phyloP scores from a whole-genome alignment of 2,113 vertebrate species.

The Eulemur macaco region DNA sequence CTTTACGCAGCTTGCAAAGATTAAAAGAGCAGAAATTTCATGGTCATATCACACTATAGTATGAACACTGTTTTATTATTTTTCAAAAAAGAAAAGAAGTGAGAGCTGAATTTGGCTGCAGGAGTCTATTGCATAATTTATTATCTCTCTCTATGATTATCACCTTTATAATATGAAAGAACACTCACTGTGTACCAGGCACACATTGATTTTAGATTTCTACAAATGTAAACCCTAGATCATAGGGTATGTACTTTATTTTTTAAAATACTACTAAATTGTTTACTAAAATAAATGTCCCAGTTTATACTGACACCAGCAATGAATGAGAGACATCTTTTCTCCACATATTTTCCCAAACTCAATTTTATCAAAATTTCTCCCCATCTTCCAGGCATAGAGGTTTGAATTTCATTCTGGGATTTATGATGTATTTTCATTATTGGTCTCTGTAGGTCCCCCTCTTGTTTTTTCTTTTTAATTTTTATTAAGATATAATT shows the following conservation, averaged over 20 bases:
- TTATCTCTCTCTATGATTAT: not conserved
- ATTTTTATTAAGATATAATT: not conserved
- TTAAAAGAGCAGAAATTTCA: conserved; percentile 24
- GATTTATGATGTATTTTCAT: not conserved
- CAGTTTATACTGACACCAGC: not conserved
- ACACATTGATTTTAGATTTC: conserved; percentile 4
- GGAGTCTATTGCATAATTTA: conserved; percentile 60
- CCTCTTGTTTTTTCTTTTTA: not conserved
- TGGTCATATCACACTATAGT: not conserved
- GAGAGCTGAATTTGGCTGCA: conserved; percentile 43
- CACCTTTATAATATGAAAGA: conserved; percentile 45
- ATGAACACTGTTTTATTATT: conserved; percentile 3
- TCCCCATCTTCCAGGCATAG: not conserved
- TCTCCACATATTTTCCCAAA: not conserved
- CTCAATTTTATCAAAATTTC: not conserved
- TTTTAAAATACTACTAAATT: not conserved
- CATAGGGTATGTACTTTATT: not conserved
- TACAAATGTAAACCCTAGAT: conserved; percentile 7
- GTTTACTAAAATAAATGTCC: not conserved
- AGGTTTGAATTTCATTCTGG: not conserved
- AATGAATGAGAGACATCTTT: not conserved
- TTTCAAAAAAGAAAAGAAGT: conserved; percentile 23
- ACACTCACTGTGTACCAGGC: not conserved
- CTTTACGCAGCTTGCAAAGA: conserved; percentile 38
- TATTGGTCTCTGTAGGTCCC: not conserved